These are phyloP conservation scores for Lepetodrilus schrolli DNA, from an alignment of 2,888 invertebrate genomes.

Conservation along the genomic window DNA sequence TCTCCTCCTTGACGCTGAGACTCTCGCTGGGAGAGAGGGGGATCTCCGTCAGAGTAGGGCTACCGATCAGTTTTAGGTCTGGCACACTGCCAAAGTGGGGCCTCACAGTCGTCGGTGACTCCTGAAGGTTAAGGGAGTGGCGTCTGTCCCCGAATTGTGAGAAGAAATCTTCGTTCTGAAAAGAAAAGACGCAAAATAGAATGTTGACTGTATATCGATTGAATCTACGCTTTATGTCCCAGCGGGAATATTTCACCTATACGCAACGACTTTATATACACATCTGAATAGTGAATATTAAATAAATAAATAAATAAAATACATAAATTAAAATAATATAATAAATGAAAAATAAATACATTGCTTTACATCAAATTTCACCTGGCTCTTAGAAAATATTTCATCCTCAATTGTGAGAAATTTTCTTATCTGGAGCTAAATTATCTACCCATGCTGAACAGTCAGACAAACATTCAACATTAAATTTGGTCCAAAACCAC, in stretches of 20 bases:
- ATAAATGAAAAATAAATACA: too few relatives aligned
- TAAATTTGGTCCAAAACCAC: too few relatives aligned
- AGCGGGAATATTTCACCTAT: too few relatives aligned
- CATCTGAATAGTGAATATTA: background rate
- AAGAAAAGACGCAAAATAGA: slow-evolving; percentile 5
- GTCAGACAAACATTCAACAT: too few relatives aligned
- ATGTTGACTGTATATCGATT: too few relatives aligned
- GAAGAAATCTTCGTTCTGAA: slow-evolving; percentile 67
- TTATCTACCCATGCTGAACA: too few relatives aligned
- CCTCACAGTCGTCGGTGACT: slow-evolving; percentile 41
- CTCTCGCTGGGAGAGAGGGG: slow-evolving; percentile 55
- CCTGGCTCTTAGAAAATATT: too few relatives aligned
- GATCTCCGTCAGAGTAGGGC: slow-evolving; percentile 53
- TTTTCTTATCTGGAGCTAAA: too few relatives aligned
- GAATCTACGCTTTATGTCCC: too few relatives aligned
- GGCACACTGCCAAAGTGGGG: slow-evolving; percentile 66
- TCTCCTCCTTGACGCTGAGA: slow-evolving; percentile 60
- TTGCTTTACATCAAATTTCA: too few relatives aligned
- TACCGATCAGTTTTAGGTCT: slow-evolving; percentile 59
- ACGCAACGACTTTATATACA: too few relatives aligned
- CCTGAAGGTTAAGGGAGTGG: slow-evolving; percentile 58
- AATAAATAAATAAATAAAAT: background rate
- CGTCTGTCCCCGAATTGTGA: slow-evolving; percentile 62
- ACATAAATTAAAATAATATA: background rate
- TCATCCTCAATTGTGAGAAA: too few relatives aligned